These are phyloP conservation scores for Okamejei kenojei DNA, from an alignment of 2,797 vertebrate genomes.

Conservation along the genomic window DNA sequence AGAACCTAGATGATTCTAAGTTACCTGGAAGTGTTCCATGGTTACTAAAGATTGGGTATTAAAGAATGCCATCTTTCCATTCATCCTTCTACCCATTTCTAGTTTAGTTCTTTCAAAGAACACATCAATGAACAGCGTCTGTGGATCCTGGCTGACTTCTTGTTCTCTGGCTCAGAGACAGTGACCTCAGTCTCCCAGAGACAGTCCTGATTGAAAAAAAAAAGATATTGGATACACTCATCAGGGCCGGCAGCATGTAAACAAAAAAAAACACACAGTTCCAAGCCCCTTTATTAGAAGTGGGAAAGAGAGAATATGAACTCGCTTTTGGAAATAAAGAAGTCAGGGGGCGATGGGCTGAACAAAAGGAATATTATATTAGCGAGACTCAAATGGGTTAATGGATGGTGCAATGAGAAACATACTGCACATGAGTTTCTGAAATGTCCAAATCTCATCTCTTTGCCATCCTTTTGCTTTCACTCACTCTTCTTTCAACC, in stretches of 20 bases:
- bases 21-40: neutral
- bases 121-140: neutral
- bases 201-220: neutral
- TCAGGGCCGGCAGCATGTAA: neutral
- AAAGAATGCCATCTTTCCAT: neutral
- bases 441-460: no score
- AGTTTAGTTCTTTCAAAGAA: neutral
- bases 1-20: neutral
- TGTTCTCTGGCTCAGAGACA: neutral
- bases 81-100: neutral
- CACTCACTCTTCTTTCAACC: no score
- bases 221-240: neutral
- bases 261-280: no score
- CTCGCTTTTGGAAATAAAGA: no score
- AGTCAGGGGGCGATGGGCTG: no score
- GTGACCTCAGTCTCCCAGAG: neutral
- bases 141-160: neutral
- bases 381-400: no score
- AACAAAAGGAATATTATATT: no score
- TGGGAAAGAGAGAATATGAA: no score
- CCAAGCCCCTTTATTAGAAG: no score
- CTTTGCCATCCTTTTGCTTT: no score
- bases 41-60: neutral
- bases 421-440: no score
- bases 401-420: no score